Conservation (phyloP, 2,888 invertebrate species). For the Geophilus truncorum region DNA sequence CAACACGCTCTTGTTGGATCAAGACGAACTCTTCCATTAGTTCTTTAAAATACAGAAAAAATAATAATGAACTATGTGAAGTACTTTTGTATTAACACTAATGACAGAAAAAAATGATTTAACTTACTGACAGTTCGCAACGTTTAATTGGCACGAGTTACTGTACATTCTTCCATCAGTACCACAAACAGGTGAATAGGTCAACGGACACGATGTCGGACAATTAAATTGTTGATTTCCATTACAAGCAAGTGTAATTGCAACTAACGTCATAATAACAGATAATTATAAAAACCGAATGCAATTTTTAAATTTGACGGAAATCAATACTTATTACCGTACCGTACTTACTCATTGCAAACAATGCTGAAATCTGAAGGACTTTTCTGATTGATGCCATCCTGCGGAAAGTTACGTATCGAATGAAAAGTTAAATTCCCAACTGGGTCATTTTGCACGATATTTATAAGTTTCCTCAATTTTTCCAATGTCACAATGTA, state of each 20-base stretch:
- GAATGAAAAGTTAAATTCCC: not conserved
- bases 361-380: not conserved
- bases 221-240: not conserved
- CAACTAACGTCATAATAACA: not conserved
- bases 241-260: not conserved
- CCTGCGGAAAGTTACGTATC: not conserved
- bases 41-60: not conserved
- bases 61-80: not conserved
- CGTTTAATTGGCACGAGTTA: not conserved
- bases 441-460: not conserved
- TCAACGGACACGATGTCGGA: not conserved
- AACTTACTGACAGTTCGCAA: not conserved
- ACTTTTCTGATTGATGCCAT: not conserved
- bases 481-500: not conserved
- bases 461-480: not conserved
- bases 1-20: not conserved
- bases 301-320: not conserved
- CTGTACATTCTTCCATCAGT: constrained; percentile 1
- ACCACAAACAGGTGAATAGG: not conserved
- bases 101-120: not conserved
- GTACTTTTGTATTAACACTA: not conserved
- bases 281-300: not conserved
- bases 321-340: not conserved
- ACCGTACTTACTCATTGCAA: not conserved
- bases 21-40: not conserved